Base-by-base conservation (phyloP, 2,797 vertebrate species). In the Smutsia gigantea region DNA sequence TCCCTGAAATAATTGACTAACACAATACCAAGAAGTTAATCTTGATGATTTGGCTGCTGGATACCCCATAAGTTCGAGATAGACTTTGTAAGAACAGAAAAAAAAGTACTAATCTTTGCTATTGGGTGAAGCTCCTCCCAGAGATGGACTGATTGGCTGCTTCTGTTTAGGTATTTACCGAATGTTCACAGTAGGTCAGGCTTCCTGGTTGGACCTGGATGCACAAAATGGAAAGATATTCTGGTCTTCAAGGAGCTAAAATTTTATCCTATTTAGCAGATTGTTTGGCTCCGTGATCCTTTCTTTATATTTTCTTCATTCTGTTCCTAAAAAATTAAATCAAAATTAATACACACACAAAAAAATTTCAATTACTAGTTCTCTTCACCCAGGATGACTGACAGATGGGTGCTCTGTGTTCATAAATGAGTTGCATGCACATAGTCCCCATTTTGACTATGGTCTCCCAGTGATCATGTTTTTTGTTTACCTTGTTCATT, bases 1-100 rank as follows among this genome's bases (percentile, higher is more conserved):
- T 96, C 88, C 29, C 39, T 83, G 8, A 89, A 69, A 82, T 94
- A 93, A 92, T 53, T 87, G 68, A 68, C 34, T 88, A 61, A 64
- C 15, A 34, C 72, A 27, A 84, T 64, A 88, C 31, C 8, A 64
- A 88, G 9, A 57, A 31, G 9, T 49, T 96, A 21, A 69, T 87
- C 61, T 63, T 63, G 64, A 49, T 74, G 19, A 82, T 78, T 93
- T 46, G 85, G 37, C n/a, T 59, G 11, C 37, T 64, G 6, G 23
- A 61, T 87, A 61, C 37, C 19, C 10, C 13, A 42, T 87, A 95
- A 59, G 15, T 85, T 87, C 85, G 49, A 87, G 42, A 92, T 85
- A 94, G 25, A 66, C 31, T 69, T 51, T 49, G 49, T 57, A 39
- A 49, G 14, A 72, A 71, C 15, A 68, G 21, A 34, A 64, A 18